Conservation (phyloP, 2,113 vertebrate genomes). For the Chionodraco myersi region DNA sequence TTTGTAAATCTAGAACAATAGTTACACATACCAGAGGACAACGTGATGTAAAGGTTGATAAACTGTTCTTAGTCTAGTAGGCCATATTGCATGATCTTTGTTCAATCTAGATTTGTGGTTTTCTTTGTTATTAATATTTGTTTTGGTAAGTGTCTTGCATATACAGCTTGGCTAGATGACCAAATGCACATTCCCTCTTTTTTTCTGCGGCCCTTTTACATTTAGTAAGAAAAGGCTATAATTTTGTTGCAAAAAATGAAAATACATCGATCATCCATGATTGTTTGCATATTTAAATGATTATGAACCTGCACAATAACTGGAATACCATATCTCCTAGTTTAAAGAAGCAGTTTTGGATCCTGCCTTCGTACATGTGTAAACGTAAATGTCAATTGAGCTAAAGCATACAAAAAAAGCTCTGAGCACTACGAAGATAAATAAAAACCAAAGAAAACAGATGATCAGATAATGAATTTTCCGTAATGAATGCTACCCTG, state of each 20-base stretch:
- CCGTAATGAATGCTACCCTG: background rate
- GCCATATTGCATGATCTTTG: conserved; percentile 77
- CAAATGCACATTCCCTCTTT: conserved; percentile 78
- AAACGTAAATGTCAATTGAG: background rate
- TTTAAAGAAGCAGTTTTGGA: background rate
- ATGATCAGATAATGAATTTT: background rate
- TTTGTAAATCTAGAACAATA: background rate
- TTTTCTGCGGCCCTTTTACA: background rate
- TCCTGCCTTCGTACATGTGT: background rate
- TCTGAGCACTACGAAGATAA: background rate
- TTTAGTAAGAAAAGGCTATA: conserved; percentile 2
- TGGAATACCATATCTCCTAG: background rate
- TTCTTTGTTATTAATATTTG: conserved; percentile 78
- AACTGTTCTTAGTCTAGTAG: conserved; percentile 67
- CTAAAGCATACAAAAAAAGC: background rate
- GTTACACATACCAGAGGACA: conserved; percentile 55
- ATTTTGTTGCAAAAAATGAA: conserved; percentile 63
- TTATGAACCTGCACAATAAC: background rate
- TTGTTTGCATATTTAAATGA: background rate
- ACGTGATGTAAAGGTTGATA: conserved; percentile 76
- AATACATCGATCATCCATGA: conserved; percentile 7
- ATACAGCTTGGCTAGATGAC: conserved; percentile 64
- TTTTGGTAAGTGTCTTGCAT: conserved; percentile 79
- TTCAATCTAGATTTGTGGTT: conserved; percentile 75
- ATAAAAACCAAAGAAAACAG: background rate